Evolutionary conservation across 2,888 invertebrate species (phyloP), one percentile per base, ranked within the genome.

Genomic region (Cheilosia variabilis): DNA sequence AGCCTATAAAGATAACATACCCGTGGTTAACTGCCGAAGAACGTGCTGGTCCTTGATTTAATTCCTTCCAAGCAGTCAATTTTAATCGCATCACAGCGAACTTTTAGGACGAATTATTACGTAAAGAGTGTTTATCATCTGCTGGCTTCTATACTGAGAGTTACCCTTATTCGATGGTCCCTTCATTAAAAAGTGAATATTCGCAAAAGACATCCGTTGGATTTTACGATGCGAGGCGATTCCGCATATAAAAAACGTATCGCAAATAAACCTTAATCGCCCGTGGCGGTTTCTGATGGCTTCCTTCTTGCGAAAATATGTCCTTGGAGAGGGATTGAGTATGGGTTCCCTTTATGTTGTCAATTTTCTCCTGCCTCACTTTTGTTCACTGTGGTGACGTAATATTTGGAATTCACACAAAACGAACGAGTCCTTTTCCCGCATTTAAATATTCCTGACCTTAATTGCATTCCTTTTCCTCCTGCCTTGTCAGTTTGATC

Each of bases 51-150:
- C 31, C 13, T 50, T 50, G 19, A 22, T 71, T 52, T 71, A 77
- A 82, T 72, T 82, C 77, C 78, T 68, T 66, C 72, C 72, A 82
- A 78, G 62, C 77, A 72, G 65, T 62, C 72, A 78, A 77, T 82
- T 72, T 66, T 82, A 72, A 77, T 82, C 82, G 53, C 71, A 82
- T 77, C 66, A 72, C 47, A 58, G 58, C 31, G 77, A 47, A 43
- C 77, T 72, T 34, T 72, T 72, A 47, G 19, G 47, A 13, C 60
- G 72, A 77, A 66, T 77, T 72, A 77, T 77, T 82, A 58, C 66
- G 60, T 82, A 77, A 82, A 82, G 53, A 77, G 60, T 68, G 71
- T 43, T 82, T 72, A 72, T 78, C 65, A 77, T 77, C 52, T n/a
- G 17, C 15, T 19, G 22, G 37, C 37, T 37, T 1, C 37, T 37